Percentiles rank a stretch among this genome's conserved stretches.
Conservation (phyloP, 2,797 vertebrate species). For the Eulemur rubriventer region DNA sequence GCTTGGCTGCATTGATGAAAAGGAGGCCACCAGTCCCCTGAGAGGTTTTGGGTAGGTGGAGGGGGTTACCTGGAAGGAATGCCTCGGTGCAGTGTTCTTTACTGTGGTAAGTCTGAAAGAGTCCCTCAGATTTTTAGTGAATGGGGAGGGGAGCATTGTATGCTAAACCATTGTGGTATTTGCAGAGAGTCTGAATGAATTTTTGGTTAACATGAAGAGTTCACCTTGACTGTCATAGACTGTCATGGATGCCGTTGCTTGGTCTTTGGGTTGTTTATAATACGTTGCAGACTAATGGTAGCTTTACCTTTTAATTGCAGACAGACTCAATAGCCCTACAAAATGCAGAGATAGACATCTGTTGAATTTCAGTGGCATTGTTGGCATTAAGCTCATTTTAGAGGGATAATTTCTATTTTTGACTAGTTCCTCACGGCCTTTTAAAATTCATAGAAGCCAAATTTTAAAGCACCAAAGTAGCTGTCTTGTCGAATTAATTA, state of each 20-base stretch:
- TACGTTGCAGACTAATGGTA: background rate
- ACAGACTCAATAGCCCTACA: background rate
- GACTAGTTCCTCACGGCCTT: conserved; percentile 9
- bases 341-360: background rate
- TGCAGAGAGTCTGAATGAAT: background rate
- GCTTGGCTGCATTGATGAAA: background rate
- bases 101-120: conserved; percentile 11
- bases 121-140: background rate
- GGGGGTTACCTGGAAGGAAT: background rate
- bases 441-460: background rate
- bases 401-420: conserved; percentile 20
- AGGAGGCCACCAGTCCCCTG: background rate
- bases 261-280: background rate
- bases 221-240: background rate
- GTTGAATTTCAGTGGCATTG: conserved; percentile 6
- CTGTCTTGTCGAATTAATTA: background rate
- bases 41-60: background rate
- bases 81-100: background rate
- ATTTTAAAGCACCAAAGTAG: conserved; percentile 18
- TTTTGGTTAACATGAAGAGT: conserved; percentile 26
- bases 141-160: background rate
- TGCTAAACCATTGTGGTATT: background rate
- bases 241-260: background rate
- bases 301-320: conserved; percentile 12
- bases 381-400: conserved; percentile 26